A percentile compares a stretch with the other conserved stretches of the same genome.
Conservation (phyloP, 2,888 invertebrate genomes). For the Drosophila kuntzei region DNA sequence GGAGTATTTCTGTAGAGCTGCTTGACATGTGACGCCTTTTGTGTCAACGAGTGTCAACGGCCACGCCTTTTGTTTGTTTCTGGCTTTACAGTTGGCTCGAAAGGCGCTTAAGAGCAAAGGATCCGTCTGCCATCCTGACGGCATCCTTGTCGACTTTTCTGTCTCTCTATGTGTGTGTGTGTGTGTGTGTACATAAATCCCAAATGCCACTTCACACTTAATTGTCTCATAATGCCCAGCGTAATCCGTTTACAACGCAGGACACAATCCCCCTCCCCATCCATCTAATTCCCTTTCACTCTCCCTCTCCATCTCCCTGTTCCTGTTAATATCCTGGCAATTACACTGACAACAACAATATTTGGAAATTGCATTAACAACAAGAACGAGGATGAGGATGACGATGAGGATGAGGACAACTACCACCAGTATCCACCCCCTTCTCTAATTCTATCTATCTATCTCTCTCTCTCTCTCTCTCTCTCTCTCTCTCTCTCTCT, state of each 20-base stretch:
- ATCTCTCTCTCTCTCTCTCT: background rate
- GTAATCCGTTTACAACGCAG: constrained; percentile 69
- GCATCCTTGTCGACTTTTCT: constrained; percentile 45
- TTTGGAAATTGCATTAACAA: constrained; percentile 68
- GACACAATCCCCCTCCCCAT: constrained; percentile 29
- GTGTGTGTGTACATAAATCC: constrained; percentile 60
- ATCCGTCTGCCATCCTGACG: constrained; percentile 27
- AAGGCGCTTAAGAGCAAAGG: constrained; percentile 51
- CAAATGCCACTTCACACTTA: constrained; percentile 83
- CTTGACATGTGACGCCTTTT: constrained; percentile 83
- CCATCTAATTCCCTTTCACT: background rate
- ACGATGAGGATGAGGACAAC: background rate
- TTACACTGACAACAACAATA: constrained; percentile 77
- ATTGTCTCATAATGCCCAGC: constrained; percentile 82
- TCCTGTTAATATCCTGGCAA: constrained; percentile 74
- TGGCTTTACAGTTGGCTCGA: constrained; percentile 42
- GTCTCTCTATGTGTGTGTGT: background rate
- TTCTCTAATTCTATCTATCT: background rate
- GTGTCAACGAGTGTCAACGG: constrained; percentile 68
- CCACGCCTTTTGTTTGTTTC: constrained; percentile 50
- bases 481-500: background rate
- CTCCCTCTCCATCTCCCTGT: constrained; percentile 12
- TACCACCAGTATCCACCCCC: constrained; percentile 25
- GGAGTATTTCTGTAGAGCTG: constrained; percentile 19
- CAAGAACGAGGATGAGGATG: constrained; percentile 5